These are phyloP conservation scores for Haplochromis vanheusdeni DNA, from an alignment of 2,113 vertebrate species.

Conservation along the genomic window DNA sequence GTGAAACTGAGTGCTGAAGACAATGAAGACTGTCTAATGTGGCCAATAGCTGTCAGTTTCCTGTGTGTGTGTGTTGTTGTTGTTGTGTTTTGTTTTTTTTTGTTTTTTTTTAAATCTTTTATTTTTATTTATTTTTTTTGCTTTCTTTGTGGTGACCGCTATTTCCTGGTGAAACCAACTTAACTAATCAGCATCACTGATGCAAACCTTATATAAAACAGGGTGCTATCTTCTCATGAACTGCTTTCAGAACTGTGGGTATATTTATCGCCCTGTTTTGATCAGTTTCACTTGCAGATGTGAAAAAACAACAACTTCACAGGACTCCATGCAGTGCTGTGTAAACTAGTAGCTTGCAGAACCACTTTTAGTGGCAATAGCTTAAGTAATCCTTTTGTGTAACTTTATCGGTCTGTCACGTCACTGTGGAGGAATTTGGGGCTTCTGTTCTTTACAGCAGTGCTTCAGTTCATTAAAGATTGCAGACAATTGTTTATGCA, in stretches of 20 bases:
- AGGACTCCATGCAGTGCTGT: background rate
- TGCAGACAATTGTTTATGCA: background rate
- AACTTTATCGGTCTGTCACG: rapidly evolving
- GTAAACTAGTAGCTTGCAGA: background rate
- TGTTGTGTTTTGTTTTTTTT: background rate
- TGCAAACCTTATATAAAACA: background rate
- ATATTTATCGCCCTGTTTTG: background rate
- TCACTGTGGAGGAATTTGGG: background rate
- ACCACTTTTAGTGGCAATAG: background rate
- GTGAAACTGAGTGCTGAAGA: background rate
- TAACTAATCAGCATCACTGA: background rate
- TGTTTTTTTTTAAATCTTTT: background rate
- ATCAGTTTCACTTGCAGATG: background rate
- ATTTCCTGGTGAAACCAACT: background rate
- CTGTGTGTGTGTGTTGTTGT: rapidly evolving
- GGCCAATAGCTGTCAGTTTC: background rate
- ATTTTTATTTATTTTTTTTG: background rate
- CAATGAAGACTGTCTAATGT: background rate
- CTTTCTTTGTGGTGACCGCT: background rate
- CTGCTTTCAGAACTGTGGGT: background rate
- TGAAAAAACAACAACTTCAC: background rate
- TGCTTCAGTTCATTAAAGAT: background rate
- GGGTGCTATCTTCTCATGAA: background rate
- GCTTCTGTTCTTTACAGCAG: background rate
- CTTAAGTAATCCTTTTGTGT: background rate